phyloP scores from a whole-genome alignment of 1,140 invertebrate species.

The Bactericera cockerelli region DNA sequence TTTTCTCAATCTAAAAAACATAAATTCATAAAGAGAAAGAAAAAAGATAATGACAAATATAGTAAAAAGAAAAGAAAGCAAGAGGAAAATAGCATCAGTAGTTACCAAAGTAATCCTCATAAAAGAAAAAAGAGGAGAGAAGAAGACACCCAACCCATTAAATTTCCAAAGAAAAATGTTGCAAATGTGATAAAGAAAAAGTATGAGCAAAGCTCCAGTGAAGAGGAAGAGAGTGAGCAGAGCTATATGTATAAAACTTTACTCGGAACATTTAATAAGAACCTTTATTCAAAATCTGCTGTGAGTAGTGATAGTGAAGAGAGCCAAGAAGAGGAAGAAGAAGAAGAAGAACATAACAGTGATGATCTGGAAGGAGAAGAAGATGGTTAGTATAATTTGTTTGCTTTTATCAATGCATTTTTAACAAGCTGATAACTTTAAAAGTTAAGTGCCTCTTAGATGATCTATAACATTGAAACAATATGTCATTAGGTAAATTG shows the following conservation, averaged over 20 bases:
- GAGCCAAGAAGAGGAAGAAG: background rate
- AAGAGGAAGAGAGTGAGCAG: background rate
- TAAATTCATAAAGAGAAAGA: slow-evolving; percentile 1
- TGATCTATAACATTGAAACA: too few relatives aligned
- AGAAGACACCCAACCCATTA: background rate
- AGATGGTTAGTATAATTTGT: too few relatives aligned
- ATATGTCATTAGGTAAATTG: too few relatives aligned
- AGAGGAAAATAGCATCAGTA: background rate
- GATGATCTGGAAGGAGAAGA: too few relatives aligned
- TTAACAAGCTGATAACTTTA: too few relatives aligned
- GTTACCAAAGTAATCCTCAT: background rate
- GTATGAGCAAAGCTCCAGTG: slow-evolving; percentile 2
- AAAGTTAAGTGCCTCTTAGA: too few relatives aligned
- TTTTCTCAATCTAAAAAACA: slow-evolving; percentile 7
- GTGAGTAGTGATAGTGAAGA: slow-evolving; percentile 5
- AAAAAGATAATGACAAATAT: slow-evolving; percentile 1
- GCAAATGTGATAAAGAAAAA: background rate
- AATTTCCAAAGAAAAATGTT: background rate
- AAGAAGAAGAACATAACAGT: too few relatives aligned
- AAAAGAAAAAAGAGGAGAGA: background rate
- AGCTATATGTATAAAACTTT: background rate
- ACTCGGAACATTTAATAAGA: background rate
- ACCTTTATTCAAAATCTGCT: background rate
- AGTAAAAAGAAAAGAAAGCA: background rate
- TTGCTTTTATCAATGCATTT: too few relatives aligned